These are phyloP conservation scores for Hydra vulgaris DNA, from an alignment of 30 jellyfish, hydroid and myxozoan genomes.

Conservation along the genomic window DNA sequence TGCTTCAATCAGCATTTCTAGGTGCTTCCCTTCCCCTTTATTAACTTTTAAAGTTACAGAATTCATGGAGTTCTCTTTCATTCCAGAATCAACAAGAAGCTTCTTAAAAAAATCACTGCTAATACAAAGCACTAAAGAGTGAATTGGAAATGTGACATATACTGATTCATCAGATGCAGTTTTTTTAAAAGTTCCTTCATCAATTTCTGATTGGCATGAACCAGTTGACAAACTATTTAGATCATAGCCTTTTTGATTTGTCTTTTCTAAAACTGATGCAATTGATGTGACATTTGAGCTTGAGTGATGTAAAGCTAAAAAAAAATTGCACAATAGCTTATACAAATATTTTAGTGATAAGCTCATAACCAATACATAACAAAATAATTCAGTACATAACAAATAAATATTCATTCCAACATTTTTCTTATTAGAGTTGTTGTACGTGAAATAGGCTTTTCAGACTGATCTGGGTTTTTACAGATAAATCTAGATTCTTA, in stretches of 20 bases:
- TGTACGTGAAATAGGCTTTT: too few species aligned
- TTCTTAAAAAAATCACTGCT: constrained; percentile 11
- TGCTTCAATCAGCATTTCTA: constrained; percentile 20
- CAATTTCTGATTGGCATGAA: background rate
- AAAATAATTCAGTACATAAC: too few species aligned
- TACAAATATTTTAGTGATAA: too few species aligned
- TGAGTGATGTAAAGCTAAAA: too few species aligned
- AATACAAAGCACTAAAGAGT: constrained; percentile 18
- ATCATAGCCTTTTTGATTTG: background rate
- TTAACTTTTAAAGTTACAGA: constrained; percentile 5
- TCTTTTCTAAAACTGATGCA: background rate
- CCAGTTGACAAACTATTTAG: background rate
- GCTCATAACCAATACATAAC: too few species aligned
- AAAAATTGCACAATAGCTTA: too few species aligned
- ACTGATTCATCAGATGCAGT: background rate
- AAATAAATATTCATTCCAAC: too few species aligned
- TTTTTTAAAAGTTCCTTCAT: background rate
- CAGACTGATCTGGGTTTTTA: too few species aligned
- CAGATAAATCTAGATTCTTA: too few species aligned
- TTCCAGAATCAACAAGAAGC: constrained; percentile 35
- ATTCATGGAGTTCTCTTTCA: constrained; percentile 14
- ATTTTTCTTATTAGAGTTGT: too few species aligned
- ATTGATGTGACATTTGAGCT: background rate
- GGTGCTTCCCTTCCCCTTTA: constrained; percentile 21
- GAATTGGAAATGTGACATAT: constrained; percentile 20